Evolutionary conservation across 1,140 invertebrate genomes (phyloP), one percentile per base, ranked within the genome.

Genomic region (Drosophila mauritiana): DNA sequence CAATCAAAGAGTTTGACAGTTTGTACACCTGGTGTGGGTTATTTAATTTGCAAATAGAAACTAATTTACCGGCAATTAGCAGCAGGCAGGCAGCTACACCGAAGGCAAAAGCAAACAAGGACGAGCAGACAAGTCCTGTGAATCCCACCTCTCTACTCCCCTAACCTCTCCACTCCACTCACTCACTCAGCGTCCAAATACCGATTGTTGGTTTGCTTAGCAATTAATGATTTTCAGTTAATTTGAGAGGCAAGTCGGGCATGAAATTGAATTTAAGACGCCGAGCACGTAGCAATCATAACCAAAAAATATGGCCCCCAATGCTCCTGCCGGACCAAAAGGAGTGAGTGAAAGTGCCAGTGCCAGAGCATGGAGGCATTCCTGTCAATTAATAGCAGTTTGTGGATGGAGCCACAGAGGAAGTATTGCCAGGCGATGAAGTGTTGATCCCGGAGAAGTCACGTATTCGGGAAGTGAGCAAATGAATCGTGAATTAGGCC

Each of bases 191-290:
- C 7, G 4, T n/a, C 15, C 49, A 36, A 48, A 58, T 39, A 61
- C 8, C 37, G 46, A 52, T 65, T 49, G n/a, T 40, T 36, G 64
- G 51, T 70, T 55, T 72, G 65, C 43, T 70, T 36, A 70, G 54
- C 73, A 75, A 75, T 75, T 75, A 75, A 75, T 75, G 58, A 75
- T 75, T 75, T 75, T 63, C 61, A 63, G 61, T 65, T 75, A 75
- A 75, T 75, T 75, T 75, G 72, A 75, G 58, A n/a, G 49, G 34
- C 61, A 51, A 75, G 58, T 75, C 54, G 40, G 39, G 61, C 72
- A 75, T 75, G 48, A 65, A 75, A 75, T 75, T 67, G 73, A 75
- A 58, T 65, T 75, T 67, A 48, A 55, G 58, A 59, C 51, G 36
- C 57, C 5, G n/a, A 36, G 22, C 72, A 75, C 73, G 72, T 75